Evolutionary conservation across 2,113 vertebrate genomes (phyloP).

Genomic region (Lamprologus ornatipinnis): DNA sequence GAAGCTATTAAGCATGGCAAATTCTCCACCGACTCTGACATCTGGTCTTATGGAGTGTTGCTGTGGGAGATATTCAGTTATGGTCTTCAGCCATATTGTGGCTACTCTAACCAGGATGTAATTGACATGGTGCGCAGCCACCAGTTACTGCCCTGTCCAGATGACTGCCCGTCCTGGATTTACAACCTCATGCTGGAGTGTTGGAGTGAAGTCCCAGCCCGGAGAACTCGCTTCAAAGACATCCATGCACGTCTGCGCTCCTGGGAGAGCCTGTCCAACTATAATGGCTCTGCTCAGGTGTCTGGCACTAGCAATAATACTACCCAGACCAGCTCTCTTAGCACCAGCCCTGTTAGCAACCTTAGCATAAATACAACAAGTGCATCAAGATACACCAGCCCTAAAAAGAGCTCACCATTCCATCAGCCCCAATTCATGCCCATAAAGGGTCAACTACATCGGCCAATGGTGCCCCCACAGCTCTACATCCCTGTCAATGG

Average conservation of each 20-base stretch:
- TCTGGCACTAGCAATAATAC: constrained; percentile 92
- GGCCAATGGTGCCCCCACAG: constrained; percentile 86
- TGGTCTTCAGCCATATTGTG: constrained; percentile 94
- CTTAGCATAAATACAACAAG: constrained; percentile 71
- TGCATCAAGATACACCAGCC: constrained; percentile 82
- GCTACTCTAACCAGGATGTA: constrained; percentile 95
- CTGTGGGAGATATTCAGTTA: constrained; percentile 98
- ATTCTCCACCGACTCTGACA: constrained; percentile 91
- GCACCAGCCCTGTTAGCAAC: constrained; percentile 93
- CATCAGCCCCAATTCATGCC: constrained; percentile 87
- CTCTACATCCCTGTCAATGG: constrained; percentile 96
- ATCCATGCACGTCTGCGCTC: constrained; percentile 87
- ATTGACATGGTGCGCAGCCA: constrained; percentile 90
- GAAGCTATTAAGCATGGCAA: constrained; percentile 93
- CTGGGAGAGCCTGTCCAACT: constrained; percentile 89
- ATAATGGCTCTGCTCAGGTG: constrained; percentile 89
- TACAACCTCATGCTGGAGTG: constrained; percentile 95
- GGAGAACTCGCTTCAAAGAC: constrained; percentile 93
- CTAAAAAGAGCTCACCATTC: constrained; percentile 86
- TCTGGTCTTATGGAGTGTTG: constrained; percentile 94
- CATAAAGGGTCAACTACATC: constrained; percentile 86
- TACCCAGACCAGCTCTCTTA: constrained; percentile 95
- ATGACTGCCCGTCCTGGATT: constrained; percentile 91
- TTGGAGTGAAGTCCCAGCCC: constrained; percentile 88
- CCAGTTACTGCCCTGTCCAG: constrained; percentile 87